These are phyloP conservation scores for Herpetotheres cachinnans DNA, from an alignment of 2,113 vertebrate species.

Conservation along the genomic window DNA sequence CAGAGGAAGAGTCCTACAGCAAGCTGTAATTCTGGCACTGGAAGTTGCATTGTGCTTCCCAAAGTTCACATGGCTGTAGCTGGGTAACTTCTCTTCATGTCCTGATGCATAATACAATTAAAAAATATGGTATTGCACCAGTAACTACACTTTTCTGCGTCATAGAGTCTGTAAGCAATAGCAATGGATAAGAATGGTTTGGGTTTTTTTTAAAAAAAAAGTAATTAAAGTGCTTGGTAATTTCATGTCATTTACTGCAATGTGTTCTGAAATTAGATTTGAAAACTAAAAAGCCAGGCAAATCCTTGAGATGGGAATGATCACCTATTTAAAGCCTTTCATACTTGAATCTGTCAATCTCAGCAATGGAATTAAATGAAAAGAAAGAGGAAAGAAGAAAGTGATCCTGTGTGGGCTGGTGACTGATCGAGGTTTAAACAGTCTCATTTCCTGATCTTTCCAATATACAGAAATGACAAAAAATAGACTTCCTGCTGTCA, in stretches of 20 bases:
- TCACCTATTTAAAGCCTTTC: slow-evolving; percentile 28
- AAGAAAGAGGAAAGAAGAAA: slow-evolving; percentile 1
- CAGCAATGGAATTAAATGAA: slow-evolving; percentile 19
- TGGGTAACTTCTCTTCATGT: neutral
- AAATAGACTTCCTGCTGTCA: slow-evolving; percentile 25
- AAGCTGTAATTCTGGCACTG: neutral
- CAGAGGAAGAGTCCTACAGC: neutral
- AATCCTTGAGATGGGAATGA: slow-evolving; percentile 5
- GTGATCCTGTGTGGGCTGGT: slow-evolving; percentile 36
- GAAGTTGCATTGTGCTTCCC: neutral
- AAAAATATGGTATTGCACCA: neutral
- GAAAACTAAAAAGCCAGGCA: slow-evolving; percentile 25
- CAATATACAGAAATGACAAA: slow-evolving; percentile 17
- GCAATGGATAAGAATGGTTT: neutral
- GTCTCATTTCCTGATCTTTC: neutral
- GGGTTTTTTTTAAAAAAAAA: neutral
- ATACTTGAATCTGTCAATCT: slow-evolving; percentile 19
- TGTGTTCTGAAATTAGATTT: slow-evolving; percentile 28
- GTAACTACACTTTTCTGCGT: neutral
- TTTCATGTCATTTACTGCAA: slow-evolving; percentile 12
- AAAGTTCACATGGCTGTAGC: neutral
- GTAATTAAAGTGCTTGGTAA: slow-evolving; percentile 43
- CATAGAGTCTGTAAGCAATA: neutral
- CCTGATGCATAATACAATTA: neutral
- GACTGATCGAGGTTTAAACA: slow-evolving; percentile 10